Conservation (phyloP, 2,797 vertebrate species). For the Brachyalestes nurse region DNA sequence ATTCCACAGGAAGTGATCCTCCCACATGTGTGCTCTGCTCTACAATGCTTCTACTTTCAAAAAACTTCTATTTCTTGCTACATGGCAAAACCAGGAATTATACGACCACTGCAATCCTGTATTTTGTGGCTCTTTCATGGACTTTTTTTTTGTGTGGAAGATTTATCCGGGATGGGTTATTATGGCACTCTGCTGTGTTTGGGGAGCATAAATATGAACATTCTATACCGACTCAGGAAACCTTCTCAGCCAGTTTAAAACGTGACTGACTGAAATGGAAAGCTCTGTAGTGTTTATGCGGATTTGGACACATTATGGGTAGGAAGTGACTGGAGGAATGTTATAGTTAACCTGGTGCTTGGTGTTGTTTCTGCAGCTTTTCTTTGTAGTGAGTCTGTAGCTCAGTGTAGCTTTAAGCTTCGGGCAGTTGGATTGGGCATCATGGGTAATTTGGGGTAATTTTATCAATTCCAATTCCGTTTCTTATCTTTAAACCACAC, state of each 20-base stretch:
- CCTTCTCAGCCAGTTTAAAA: conserved; percentile 12
- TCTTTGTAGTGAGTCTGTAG: background rate
- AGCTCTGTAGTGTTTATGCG: conserved; percentile 2
- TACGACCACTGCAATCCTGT: conserved; percentile 42
- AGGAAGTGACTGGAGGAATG: conserved; percentile 20
- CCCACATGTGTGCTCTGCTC: conserved; percentile 52
- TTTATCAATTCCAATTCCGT: too few relatives aligned
- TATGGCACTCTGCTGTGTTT: conserved; percentile 38
- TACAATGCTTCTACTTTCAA: conserved; percentile 15
- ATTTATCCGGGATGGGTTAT: conserved; percentile 38
- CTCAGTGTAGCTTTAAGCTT: background rate
- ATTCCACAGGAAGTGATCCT: conserved; percentile 65
- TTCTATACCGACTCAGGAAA: conserved; percentile 1
- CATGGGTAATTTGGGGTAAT: too few relatives aligned
- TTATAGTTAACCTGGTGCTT: background rate
- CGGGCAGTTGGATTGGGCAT: too few relatives aligned
- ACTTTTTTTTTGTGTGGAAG: conserved; percentile 31
- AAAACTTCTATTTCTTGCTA: conserved; percentile 43
- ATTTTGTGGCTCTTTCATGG: conserved; percentile 51
- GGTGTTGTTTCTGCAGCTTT: background rate
- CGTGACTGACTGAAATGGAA: background rate
- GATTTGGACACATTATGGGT: conserved; percentile 7
- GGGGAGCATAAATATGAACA: conserved; percentile 25
- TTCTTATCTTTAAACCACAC: too few relatives aligned
- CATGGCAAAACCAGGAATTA: conserved; percentile 44